Evolutionary conservation across 2,113 vertebrate genomes (phyloP), one percentile per base, ranked within the genome.

Genomic region (Helogale parvula): DNA sequence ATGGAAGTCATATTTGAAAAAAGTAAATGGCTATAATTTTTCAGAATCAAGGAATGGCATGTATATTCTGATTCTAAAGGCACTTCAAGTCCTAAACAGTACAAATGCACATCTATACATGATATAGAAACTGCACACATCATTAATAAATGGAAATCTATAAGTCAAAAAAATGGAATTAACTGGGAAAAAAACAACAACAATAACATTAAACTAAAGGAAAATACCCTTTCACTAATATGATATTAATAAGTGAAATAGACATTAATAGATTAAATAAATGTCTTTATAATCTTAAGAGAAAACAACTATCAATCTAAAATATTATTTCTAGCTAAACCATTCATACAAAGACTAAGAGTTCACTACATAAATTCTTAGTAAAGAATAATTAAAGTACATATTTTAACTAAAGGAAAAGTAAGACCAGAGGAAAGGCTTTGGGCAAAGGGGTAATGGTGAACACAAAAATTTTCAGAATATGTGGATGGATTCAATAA

Each of bases 251-350:
- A 25, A 15, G 50, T 91, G 3, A 45, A 35, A 29, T 50, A 81
- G 54, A 93, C 54, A 21, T 21, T 57, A 95, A 81, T 9, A n/a
- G 19, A 66, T 86, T 1, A 45, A 45, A 54, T 23, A 95, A 95
- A 80, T 68, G 15, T 27, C 38, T 93, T 81, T 33, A 81, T 71
- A 41, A 65, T 38, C 35, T 93, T 45, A 38, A 97, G 33, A 85
- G 9, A 80, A 81, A 74, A 63, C 50, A 82, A 68, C 31, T 65
- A 38, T 19, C 38, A 68, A 16, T 2, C 77, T 72, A 35, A 92
- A 92, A 95, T 92, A 77, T 47, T 50, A 63, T 74, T 38, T 87
- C 21, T 52, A 57, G 60, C 23, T 74, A 93, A 93, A 90, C 23
- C 17, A 90, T n/a, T 31, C 38, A 45, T 31, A 27, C 4, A 76